A percentile compares a stretch with the other conserved stretches of the same genome.
These are phyloP conservation scores for Thaumatotibia leucotreta DNA, from an alignment of 1,140 invertebrate species.

Conservation along the genomic window DNA sequence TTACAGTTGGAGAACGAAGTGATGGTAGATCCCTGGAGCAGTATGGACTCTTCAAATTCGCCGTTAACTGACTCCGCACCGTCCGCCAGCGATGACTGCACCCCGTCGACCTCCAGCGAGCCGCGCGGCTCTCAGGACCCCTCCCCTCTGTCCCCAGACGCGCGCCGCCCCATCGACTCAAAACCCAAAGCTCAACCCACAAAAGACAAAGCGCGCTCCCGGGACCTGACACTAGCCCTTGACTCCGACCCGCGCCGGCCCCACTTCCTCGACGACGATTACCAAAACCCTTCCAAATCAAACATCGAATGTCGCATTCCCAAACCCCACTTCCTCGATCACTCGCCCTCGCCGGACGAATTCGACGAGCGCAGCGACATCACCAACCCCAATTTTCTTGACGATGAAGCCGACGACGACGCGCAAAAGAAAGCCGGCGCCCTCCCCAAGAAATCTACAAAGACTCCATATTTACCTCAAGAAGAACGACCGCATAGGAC, in stretches of 20 bases:
- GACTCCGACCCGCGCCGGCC: conserved; percentile 65
- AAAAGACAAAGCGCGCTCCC: conserved; percentile 62
- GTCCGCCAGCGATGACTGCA: conserved; percentile 70
- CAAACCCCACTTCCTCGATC: conserved; percentile 74
- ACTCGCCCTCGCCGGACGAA: conserved; percentile 71
- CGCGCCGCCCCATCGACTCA: conserved; percentile 49
- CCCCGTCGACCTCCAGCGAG: conserved; percentile 65
- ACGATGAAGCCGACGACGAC: conserved; percentile 62
- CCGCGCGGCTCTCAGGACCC: conserved; percentile 39
- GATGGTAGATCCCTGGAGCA: conserved; percentile 75
- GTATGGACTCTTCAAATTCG: conserved; percentile 74
- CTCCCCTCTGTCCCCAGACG: conserved; percentile 43
- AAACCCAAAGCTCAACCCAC: conserved; percentile 37
- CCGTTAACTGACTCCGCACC: conserved; percentile 71
- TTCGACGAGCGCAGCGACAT: conserved; percentile 69
- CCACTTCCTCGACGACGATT: conserved; percentile 79
- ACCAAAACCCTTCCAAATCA: conserved; percentile 73
- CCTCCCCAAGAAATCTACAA: conserved; percentile 52
- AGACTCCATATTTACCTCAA: conserved; percentile 42
- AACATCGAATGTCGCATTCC: conserved; percentile 73
- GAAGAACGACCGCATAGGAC: conserved; percentile 62
- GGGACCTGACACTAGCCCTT: conserved; percentile 59
- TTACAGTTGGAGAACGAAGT: conserved; percentile 77
- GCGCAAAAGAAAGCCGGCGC: conserved; percentile 66
- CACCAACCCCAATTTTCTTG: conserved; percentile 68